Evolutionary conservation across 2,888 invertebrate genomes (phyloP).

Genomic region (Cryptocephalus primarius): DNA sequence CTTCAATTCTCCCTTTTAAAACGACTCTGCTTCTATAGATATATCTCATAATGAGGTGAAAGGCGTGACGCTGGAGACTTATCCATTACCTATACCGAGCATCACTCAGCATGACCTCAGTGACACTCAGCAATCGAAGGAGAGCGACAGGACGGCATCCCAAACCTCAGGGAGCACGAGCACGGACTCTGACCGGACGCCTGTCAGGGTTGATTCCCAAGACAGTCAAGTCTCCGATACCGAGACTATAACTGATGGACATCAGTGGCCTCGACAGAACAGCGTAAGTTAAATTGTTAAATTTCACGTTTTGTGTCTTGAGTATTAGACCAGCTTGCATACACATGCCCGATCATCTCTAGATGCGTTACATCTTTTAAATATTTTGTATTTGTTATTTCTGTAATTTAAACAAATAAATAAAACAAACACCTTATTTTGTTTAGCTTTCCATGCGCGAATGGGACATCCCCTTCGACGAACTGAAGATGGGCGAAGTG

Average conservation of each 20-base stretch:
- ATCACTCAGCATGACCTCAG: constrained; percentile 10
- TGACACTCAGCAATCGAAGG: constrained; percentile 49
- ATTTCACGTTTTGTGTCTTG: no score
- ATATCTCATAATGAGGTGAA: constrained; percentile 34
- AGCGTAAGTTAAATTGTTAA: constrained; percentile 46
- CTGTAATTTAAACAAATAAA: no score
- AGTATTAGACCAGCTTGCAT: no score
- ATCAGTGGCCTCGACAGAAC: constrained; percentile 70
- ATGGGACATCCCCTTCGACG: constrained; percentile 98
- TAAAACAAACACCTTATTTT: neutral
- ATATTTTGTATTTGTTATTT: no score
- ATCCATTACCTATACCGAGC: constrained; percentile 26
- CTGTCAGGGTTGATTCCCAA: constrained; percentile 71
- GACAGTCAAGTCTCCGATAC: constrained; percentile 65
- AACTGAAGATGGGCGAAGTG: constrained; percentile 73
- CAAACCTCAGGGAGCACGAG: constrained; percentile 56
- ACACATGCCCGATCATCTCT: no score
- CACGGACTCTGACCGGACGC: constrained; percentile 74
- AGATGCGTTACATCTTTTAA: no score
- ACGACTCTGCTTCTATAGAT: constrained; percentile 21
- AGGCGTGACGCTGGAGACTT: constrained; percentile 44
- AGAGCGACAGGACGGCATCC: constrained; percentile 59
- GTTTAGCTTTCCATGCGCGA: constrained; percentile 75
- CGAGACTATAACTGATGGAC: constrained; percentile 40
- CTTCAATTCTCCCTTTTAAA: no score